These are phyloP conservation scores for Diogma glabrata DNA, from an alignment of 2,888 invertebrate species.

Conservation along the genomic window DNA sequence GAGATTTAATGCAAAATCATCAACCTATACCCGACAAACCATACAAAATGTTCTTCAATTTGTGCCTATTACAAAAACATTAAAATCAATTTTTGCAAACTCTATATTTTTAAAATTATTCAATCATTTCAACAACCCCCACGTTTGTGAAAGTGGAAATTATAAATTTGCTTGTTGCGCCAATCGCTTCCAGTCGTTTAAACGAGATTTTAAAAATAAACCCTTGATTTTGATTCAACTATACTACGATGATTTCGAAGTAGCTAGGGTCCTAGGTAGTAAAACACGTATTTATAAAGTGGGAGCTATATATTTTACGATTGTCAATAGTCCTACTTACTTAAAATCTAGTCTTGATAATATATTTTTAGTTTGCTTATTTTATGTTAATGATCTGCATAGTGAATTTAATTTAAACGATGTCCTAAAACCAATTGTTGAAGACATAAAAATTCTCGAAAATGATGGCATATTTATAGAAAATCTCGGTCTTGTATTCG, in stretches of 20 bases:
- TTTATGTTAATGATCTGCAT: slow-evolving; percentile 3
- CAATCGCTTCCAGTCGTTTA: neutral
- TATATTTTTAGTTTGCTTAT: neutral
- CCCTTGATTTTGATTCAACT: neutral
- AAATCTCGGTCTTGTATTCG: neutral
- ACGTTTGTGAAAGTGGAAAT: neutral
- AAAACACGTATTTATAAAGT: slow-evolving; percentile 1
- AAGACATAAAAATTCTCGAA: neutral
- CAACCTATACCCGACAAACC: neutral
- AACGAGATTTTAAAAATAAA: neutral
- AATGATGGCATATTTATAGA: neutral
- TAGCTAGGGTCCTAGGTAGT: neutral
- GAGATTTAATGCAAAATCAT: neutral
- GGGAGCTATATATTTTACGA: slow-evolving; percentile 5
- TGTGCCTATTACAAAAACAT: neutral
- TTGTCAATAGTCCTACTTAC: neutral
- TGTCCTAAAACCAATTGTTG: neutral
- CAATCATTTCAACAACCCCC: neutral
- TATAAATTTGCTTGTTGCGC: neutral
- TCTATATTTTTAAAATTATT: neutral
- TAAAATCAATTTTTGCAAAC: neutral
- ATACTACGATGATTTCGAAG: neutral
- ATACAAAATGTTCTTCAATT: neutral
- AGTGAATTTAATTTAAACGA: neutral
- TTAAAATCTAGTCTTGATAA: neutral